Conservation (phyloP, 2,797 vertebrate species). For the Arremon aurantiirostris region DNA sequence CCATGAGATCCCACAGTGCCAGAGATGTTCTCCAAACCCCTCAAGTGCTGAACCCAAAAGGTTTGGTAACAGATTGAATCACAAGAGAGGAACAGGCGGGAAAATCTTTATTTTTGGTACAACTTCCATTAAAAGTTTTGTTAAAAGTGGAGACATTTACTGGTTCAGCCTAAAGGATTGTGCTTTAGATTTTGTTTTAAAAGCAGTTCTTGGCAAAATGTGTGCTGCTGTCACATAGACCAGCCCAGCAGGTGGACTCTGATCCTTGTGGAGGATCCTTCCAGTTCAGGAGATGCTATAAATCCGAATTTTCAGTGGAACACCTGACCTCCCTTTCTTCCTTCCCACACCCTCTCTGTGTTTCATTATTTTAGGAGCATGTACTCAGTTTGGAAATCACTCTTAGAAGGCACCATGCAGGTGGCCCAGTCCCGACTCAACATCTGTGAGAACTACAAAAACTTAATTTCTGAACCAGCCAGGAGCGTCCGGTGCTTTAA, state of each 20-base stretch:
- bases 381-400: conserved; percentile 94
- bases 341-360: background rate
- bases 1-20: background rate
- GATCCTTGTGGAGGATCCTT: background rate
- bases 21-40: background rate
- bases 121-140: background rate
- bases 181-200: background rate
- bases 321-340: background rate
- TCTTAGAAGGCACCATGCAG: conserved; percentile 92
- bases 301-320: fast-evolving
- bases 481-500: conserved; percentile 92
- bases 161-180: background rate
- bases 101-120: background rate
- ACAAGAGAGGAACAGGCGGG: background rate
- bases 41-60: background rate
- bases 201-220: background rate
- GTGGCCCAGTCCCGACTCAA: conserved; percentile 95
- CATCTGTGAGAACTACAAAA: conserved; percentile 95
- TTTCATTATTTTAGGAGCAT: conserved; percentile 83
- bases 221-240: background rate
- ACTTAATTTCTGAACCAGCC: conserved; percentile 91
- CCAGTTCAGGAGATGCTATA: background rate
- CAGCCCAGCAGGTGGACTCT: background rate
- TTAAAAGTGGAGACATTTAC: background rate
- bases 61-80: background rate